Evolutionary conservation across 2,888 invertebrate species (phyloP), one percentile per base, ranked within the genome.

Genomic region (Ectemnius lituratus): DNA sequence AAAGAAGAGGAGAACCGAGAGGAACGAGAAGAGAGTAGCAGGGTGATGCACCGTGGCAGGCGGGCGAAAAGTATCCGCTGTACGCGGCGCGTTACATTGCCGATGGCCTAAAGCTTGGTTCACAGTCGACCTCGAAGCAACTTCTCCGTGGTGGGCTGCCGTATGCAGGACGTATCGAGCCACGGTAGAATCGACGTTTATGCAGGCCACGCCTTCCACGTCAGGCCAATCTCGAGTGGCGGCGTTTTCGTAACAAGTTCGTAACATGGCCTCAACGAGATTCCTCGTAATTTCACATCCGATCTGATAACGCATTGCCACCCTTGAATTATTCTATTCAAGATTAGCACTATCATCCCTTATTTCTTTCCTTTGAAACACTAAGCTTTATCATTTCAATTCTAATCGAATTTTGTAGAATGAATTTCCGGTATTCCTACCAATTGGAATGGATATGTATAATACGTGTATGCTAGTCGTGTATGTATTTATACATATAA

Each of bases 191-290:
- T 66, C 57, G 65, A 65, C 57, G 57, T 62, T 65, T 65, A 62
- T 47, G 49, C 57, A 62, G 23, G 66, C 71, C 71, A 71, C 71
- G 71, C 71, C 71, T 66, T 71, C 49, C 58, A 58, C 59, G 62
- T 62, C 59, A 52, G 62, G 46, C 37, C 49, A 57, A 62, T 62
- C 62, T 58, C 20, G 57, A 67, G 23, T 60, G 58, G 62, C 56
- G 52, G 23, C 49, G 14, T 58, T 37, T 61, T 62, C 66, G 67
- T 65, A 49, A 56, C 46, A 52, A 70, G 49, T 64, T 52, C 60
- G 52, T 61, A 67, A 61, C 61, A 37, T 52, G n/a, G 49, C 60
- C 59, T 61, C 67, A 18, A 16, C 47, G 23, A 16, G 47, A 47
- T 23, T 2, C 23, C 23, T 23, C 46, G 16, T 62, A 62, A 62